Evolutionary conservation across 2,888 invertebrate genomes (phyloP).

Genomic region (Nomada lathburiana): DNA sequence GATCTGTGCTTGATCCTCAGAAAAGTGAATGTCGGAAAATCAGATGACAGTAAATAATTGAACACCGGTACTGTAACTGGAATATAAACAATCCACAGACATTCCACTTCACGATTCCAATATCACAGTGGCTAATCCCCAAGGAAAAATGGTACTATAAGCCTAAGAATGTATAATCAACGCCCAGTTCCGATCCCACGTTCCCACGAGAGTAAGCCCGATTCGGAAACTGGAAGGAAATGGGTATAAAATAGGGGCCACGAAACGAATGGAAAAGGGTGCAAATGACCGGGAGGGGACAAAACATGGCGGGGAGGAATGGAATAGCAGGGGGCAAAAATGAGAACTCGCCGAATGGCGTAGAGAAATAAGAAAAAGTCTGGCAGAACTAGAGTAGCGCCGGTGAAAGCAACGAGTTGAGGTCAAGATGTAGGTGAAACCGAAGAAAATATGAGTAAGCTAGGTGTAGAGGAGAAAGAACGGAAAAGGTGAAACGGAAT

Average conservation of each 20-base stretch:
- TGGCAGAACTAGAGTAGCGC: background rate
- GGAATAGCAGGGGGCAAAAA: slow-evolving; percentile 3
- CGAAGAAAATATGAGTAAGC: slow-evolving; percentile 38
- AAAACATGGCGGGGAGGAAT: slow-evolving; percentile 29
- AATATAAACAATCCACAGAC: too few relatives aligned
- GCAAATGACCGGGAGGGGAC: slow-evolving; percentile 12
- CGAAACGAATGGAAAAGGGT: background rate
- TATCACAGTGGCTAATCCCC: too few relatives aligned
- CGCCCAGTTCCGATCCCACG: too few relatives aligned
- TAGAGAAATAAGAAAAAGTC: slow-evolving; percentile 21
- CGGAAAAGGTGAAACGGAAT: background rate
- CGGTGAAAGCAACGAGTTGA: slow-evolving; percentile 12
- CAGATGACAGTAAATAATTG: too few relatives aligned
- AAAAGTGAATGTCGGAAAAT: too few relatives aligned
- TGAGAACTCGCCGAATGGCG: slow-evolving; percentile 7
- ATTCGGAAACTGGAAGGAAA: background rate
- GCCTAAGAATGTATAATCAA: too few relatives aligned
- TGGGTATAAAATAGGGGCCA: background rate
- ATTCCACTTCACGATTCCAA: too few relatives aligned
- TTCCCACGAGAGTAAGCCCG: too few relatives aligned
- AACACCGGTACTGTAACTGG: too few relatives aligned
- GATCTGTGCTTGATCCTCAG: background rate
- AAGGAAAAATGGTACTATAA: too few relatives aligned
- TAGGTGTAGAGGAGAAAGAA: background rate
- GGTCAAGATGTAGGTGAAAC: slow-evolving; percentile 45